A percentile compares a stretch with the other conserved stretches of the same genome.
Evolutionary conservation across 2,113 vertebrate species (phyloP).

Genomic region (Oreotragus oreotragus): DNA sequence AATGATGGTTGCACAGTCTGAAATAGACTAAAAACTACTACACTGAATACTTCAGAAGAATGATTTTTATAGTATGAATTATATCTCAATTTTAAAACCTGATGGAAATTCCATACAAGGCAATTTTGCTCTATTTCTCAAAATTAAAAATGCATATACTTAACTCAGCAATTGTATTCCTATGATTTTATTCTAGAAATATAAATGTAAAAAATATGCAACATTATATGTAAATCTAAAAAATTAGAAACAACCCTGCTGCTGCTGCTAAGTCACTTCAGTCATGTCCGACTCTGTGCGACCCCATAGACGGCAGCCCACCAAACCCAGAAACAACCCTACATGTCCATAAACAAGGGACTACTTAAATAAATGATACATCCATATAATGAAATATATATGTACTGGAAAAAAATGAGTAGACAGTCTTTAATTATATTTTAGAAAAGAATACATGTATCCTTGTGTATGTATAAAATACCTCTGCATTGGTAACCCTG

Average conservation of each 20-base stretch:
- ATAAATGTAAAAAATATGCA: neutral
- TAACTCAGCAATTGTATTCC: neutral
- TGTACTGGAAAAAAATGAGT: neutral
- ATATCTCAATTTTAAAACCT: neutral
- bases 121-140: neutral
- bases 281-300: no score
- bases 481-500: neutral
- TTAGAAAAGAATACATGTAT: neutral
- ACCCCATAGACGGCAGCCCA: no score
- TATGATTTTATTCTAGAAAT: neutral
- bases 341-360: neutral
- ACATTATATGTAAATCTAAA: slow-evolving; percentile 18
- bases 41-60: neutral
- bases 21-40: neutral
- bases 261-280: no score
- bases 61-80: neutral
- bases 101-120: neutral
- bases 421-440: neutral
- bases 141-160: slow-evolving; percentile 19
- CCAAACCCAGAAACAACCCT: neutral
- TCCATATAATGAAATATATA: neutral
- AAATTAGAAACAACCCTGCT: neutral
- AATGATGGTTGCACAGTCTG: neutral
- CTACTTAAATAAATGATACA: neutral
- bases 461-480: neutral